phyloP scores from a whole-genome alignment of 2,113 vertebrate genomes.

The Tetrax tetrax region DNA sequence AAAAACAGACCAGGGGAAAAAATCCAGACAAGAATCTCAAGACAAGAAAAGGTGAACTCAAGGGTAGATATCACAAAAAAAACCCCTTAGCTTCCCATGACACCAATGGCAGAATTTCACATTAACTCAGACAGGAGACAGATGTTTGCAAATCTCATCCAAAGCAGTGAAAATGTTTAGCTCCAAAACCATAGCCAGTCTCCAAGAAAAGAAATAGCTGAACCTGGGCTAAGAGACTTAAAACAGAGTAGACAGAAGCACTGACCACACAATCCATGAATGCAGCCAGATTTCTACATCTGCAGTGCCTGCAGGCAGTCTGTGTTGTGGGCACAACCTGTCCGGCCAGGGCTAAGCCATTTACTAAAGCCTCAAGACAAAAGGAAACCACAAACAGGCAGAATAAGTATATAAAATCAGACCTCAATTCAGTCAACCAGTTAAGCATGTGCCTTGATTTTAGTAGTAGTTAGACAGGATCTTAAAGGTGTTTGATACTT shows the following conservation, averaged over 20 bases:
- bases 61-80: background rate
- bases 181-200: background rate
- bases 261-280: background rate
- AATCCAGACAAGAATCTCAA: background rate
- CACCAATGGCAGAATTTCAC: background rate
- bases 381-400: background rate
- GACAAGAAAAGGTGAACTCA: background rate
- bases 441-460: background rate
- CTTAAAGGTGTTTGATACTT: background rate
- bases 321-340: background rate
- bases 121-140: background rate
- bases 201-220: background rate
- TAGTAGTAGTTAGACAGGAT: background rate
- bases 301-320: background rate
- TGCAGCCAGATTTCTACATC: background rate
- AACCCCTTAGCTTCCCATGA: background rate
- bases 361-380: background rate
- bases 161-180: background rate
- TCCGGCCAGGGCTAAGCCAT: background rate
- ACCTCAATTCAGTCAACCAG: background rate
- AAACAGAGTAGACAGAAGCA: background rate
- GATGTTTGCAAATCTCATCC: background rate
- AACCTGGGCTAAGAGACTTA: background rate
- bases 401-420: background rate
- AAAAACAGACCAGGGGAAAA: background rate